Evolutionary conservation across 2,113 vertebrate species (phyloP), one percentile per base, ranked within the genome.

Genomic region (Trachemys scripta): DNA sequence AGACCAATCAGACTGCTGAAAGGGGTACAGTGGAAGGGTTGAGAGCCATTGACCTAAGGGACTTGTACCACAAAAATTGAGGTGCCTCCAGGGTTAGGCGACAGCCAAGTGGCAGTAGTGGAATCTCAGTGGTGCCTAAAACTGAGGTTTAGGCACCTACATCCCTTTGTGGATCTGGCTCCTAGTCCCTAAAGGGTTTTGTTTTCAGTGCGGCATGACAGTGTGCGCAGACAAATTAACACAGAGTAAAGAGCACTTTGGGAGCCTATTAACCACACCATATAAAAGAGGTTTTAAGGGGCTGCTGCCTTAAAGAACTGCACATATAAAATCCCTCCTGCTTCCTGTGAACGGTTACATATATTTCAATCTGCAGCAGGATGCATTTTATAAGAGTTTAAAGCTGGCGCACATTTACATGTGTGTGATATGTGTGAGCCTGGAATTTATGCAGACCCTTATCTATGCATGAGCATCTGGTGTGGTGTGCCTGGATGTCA

Each of bases 271-370:
- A 81, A 78, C 59, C 59, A 47, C 85, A 84, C 29, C 47, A 85
- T 75, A 84, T 54, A 85, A 89, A 92, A 87, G 82, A 90, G 25
- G 42, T 6, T 93, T 93, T 90, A 92, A 95, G 94, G 51, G 14
- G 87, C 80, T 95, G 53, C 90, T 45, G n/a, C 82, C 80, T 75
- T 69, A n/a, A 95, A 94, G 80, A 95, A 93, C 83, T 42, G 80
- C 47, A 49, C 38, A 49, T 87, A 88, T 49, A 88, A 94, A 89
- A 16, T n/a, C 13, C 19, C 50, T 83, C 59, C 87, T 84, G 85
- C 17, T 53, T 89, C 31, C 72, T 88, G 10, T 94, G 93, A 96
- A 92, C 54, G 29, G 16, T 80, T 92, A 0, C 42, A 88, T 65
- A 35, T 91, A 90, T 78, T 86, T 92, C 90, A 42, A 95, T 91